phyloP scores from a whole-genome alignment of 2,797 vertebrate genomes.

The Setipinna tenuifilis region DNA sequence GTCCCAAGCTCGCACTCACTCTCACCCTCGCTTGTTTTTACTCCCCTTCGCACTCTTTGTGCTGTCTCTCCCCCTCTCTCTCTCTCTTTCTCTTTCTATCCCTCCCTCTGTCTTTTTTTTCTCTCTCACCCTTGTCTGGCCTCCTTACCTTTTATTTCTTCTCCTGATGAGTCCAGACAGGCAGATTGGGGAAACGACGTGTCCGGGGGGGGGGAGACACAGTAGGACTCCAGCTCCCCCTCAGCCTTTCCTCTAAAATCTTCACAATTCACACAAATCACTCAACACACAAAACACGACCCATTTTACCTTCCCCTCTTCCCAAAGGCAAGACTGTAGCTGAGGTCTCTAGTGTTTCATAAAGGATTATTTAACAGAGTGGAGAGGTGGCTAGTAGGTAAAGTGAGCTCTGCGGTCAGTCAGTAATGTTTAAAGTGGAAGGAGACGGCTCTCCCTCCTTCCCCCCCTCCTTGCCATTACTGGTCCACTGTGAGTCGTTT shows the following conservation, averaged over 20 bases:
- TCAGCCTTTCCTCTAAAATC: not conserved
- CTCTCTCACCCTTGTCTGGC: not conserved
- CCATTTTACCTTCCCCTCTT: not conserved
- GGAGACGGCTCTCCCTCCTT: not conserved
- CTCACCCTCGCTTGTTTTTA: not conserved
- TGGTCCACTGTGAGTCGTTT: not conserved
- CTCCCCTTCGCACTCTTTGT: not conserved
- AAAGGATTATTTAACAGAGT: not conserved
- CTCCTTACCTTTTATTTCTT: not conserved
- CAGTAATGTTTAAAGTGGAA: not conserved
- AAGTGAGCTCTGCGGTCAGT: not conserved
- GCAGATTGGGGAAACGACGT: not conserved
- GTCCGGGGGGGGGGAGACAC: not conserved
- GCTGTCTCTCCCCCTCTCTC: too few species aligned
- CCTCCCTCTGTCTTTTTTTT: too few species aligned
- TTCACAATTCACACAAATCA: not conserved
- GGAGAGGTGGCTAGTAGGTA: not conserved
- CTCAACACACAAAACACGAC: not conserved
- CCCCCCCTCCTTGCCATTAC: too few species aligned
- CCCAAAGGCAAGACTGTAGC: not conserved
- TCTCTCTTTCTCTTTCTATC: too few species aligned
- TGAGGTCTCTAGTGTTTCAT: not conserved
- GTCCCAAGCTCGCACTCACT: not conserved
- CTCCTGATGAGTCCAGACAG: constrained; percentile 1
- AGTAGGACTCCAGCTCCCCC: not conserved